Percentiles rank a stretch among this genome's conserved stretches.
phyloP scores from a whole-genome alignment of 2,888 invertebrate genomes.

The Drosophila fungiperda region DNA sequence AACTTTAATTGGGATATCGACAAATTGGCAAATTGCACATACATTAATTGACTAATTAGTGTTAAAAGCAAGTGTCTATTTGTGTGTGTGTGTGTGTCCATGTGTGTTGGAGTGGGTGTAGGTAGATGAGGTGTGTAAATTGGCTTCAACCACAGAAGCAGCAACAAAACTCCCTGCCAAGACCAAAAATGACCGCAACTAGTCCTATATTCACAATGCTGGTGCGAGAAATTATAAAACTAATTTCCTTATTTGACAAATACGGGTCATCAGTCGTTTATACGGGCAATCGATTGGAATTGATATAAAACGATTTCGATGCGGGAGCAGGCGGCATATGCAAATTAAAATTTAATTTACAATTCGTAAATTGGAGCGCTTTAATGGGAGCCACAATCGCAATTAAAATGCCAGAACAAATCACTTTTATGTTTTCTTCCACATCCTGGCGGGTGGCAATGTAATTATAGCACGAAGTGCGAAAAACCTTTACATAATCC shows the following conservation, averaged over 20 bases:
- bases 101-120: neutral
- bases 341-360: slow-evolving; percentile 46
- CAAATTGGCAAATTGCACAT: slow-evolving; percentile 70
- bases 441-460: slow-evolving; percentile 1
- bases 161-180: slow-evolving; percentile 4
- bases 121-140: neutral
- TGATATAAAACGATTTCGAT: slow-evolving; percentile 15
- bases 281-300: slow-evolving; percentile 1
- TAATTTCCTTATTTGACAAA: slow-evolving; percentile 66
- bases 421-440: slow-evolving; percentile 19
- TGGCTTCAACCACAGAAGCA: neutral
- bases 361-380: slow-evolving; percentile 27
- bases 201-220: slow-evolving; percentile 8
- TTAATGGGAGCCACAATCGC: slow-evolving; percentile 59
- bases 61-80: slow-evolving; percentile 61
- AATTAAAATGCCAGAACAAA: slow-evolving; percentile 60
- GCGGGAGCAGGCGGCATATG: neutral
- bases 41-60: slow-evolving; percentile 70
- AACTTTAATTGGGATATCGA: slow-evolving; percentile 48
- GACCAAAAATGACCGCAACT: slow-evolving; percentile 42
- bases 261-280: slow-evolving; percentile 21
- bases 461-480: neutral
- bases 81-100: slow-evolving; percentile 14
- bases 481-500: neutral
- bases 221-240: slow-evolving; percentile 47